A percentile compares a stretch with the other conserved stretches of the same genome.
Evolutionary conservation across 2,888 invertebrate species (phyloP).

Genomic region (Beris morrisii): DNA sequence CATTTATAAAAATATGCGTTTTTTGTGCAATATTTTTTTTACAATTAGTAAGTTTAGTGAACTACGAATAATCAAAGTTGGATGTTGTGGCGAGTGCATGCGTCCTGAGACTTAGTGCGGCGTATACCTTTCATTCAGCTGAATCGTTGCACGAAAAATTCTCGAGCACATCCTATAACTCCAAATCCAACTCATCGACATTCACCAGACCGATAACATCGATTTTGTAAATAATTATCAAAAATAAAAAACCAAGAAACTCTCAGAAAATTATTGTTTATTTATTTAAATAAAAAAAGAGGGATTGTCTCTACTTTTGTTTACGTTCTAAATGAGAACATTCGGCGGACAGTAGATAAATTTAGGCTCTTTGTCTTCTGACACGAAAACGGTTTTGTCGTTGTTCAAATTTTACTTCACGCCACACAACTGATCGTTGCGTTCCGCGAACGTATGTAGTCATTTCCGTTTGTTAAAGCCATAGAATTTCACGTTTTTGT

Average conservation of each 20-base stretch:
- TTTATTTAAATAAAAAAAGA: slow-evolving; percentile 39
- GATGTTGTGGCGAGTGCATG: slow-evolving; percentile 62
- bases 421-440: slow-evolving; percentile 93
- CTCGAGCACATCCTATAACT: slow-evolving; percentile 69
- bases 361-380: slow-evolving; percentile 86
- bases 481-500: slow-evolving; percentile 95
- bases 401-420: slow-evolving; percentile 84
- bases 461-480: slow-evolving; percentile 85
- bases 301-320: slow-evolving; percentile 30
- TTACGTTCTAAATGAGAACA: slow-evolving; percentile 45
- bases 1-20: too few relatives aligned
- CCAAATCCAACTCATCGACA: slow-evolving; percentile 66
- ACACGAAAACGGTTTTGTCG: slow-evolving; percentile 86
- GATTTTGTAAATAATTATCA: slow-evolving; percentile 44
- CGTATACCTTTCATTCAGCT: too few relatives aligned
- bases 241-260: slow-evolving; percentile 43
- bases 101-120: too few relatives aligned
- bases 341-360: slow-evolving; percentile 78
- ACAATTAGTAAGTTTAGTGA: too few relatives aligned
- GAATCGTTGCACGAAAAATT: slow-evolving; percentile 55
- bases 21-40: too few relatives aligned
- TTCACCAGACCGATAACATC: slow-evolving; percentile 51
- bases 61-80: too few relatives aligned
- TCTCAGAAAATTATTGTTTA: slow-evolving; percentile 2
- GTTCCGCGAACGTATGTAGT: slow-evolving; percentile 91